Percentiles rank a stretch among this genome's conserved stretches.
phyloP scores from a whole-genome alignment of 35 echinoderm and acorn worm genomes.

The Stichopus chloronotus region DNA sequence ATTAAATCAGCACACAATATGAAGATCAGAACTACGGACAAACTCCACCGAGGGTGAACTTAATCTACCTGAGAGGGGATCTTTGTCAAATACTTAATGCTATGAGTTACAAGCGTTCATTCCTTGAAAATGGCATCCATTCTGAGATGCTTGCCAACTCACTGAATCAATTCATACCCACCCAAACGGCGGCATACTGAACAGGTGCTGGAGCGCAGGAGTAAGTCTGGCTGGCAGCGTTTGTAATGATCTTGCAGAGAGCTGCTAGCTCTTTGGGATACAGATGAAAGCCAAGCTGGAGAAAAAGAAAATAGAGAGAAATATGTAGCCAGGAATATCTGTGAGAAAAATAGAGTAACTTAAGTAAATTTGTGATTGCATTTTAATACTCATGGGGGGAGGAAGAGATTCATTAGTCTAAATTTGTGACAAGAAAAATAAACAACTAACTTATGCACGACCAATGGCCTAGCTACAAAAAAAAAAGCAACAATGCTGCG shows the following conservation, averaged over 20 bases:
- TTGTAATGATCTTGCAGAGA: constrained; percentile 73
- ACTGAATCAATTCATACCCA: constrained; percentile 51
- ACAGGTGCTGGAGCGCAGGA: constrained; percentile 90
- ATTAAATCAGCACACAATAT: too few relatives aligned
- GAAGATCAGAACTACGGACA: too few relatives aligned
- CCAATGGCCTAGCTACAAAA: too few relatives aligned
- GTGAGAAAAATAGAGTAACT: background rate
- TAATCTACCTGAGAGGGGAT: too few relatives aligned
- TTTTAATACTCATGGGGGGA: background rate
- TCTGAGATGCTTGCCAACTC: background rate
- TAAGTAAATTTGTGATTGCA: background rate
- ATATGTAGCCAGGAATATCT: background rate
- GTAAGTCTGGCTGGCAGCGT: constrained; percentile 92
- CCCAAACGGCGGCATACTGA: constrained; percentile 84
- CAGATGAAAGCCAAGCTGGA: constrained; percentile 87
- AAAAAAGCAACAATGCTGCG: too few relatives aligned
- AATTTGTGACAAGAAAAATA: too few relatives aligned
- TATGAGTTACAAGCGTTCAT: too few relatives aligned
- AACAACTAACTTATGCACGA: too few relatives aligned
- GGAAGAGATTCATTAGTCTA: too few relatives aligned
- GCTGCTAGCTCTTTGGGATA: constrained; percentile 70
- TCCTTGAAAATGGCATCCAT: too few relatives aligned
- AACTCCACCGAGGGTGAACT: too few relatives aligned
- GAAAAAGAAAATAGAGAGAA: background rate
- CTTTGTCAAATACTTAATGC: too few relatives aligned